Evolutionary conservation across 2,113 vertebrate genomes (phyloP).

Genomic region (Rhinolophus ferrumequinum): DNA sequence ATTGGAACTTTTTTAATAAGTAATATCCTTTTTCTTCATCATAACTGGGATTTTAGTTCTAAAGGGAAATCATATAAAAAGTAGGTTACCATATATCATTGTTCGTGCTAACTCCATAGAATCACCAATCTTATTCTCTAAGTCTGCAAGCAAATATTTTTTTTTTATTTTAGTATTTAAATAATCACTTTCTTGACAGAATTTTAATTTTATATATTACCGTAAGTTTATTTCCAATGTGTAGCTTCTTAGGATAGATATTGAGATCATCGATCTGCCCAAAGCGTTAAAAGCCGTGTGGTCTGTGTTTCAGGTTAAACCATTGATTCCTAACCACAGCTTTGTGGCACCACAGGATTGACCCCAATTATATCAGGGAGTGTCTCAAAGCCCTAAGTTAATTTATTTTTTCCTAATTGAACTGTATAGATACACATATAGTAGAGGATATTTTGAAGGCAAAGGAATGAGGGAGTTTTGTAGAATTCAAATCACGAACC

Average conservation of each 20-base stretch:
- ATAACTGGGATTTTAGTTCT: conserved; percentile 82
- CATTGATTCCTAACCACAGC: conserved; percentile 9
- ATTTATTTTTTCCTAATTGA: conserved; percentile 72
- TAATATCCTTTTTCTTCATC: conserved; percentile 73
- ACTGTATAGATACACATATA: background rate
- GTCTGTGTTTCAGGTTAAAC: conserved; percentile 34
- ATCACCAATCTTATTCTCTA: conserved; percentile 60
- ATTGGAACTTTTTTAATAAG: conserved; percentile 58
- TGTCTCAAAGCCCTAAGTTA: conserved; percentile 70
- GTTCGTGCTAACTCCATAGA: conserved; percentile 46
- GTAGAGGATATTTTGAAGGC: background rate
- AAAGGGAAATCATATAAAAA: conserved; percentile 85
- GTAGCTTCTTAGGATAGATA: background rate
- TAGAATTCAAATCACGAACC: conserved; percentile 17
- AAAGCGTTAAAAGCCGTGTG: background rate
- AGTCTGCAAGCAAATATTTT: conserved; percentile 33
- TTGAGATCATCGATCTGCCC: background rate
- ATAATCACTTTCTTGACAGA: background rate
- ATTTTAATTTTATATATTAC: conserved; percentile 31
- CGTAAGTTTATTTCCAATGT: conserved; percentile 19
- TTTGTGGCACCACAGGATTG: conserved; percentile 24
- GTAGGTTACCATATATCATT: conserved; percentile 80
- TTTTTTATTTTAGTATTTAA: background rate
- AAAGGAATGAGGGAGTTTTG: conserved; percentile 3
- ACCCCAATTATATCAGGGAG: conserved; percentile 68